Evolutionary conservation across 2,113 vertebrate genomes (phyloP).

Genomic region (Chionodraco myersi): DNA sequence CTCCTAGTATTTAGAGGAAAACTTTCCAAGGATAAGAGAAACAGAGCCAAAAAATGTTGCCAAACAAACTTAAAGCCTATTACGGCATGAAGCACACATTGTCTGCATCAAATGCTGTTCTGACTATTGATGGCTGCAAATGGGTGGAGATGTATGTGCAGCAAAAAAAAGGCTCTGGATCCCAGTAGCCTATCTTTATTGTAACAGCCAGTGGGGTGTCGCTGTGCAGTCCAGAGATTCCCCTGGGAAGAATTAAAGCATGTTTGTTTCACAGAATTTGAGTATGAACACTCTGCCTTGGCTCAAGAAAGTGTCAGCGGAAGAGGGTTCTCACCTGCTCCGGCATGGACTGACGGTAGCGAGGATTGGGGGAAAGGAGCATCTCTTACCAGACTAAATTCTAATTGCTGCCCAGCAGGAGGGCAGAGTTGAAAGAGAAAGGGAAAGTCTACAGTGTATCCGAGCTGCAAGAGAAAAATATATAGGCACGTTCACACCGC

Average conservation of each 20-base stretch:
- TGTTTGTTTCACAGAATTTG: slow-evolving; percentile 28
- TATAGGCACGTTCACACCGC: neutral
- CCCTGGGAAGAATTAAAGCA: slow-evolving; percentile 10
- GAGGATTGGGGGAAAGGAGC: neutral
- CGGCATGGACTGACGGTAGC: neutral
- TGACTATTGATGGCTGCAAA: slow-evolving; percentile 12
- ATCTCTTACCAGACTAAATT: slow-evolving; percentile 2
- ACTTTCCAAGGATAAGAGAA: slow-evolving; percentile 33
- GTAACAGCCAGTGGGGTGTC: slow-evolving; percentile 25
- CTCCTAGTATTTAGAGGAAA: slow-evolving; percentile 11
- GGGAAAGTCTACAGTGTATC: neutral
- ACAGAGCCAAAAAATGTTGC: slow-evolving; percentile 27
- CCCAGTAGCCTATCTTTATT: slow-evolving; percentile 16
- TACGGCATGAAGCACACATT: slow-evolving; percentile 7
- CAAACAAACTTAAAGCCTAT: slow-evolving; percentile 38
- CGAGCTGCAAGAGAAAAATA: neutral
- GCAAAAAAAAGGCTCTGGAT: neutral
- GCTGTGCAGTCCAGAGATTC: slow-evolving; percentile 12
- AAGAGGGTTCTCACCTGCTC: slow-evolving; percentile 12
- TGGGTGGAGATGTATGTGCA: slow-evolving; percentile 5
- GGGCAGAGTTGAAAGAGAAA: neutral
- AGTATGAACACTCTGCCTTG: slow-evolving; percentile 8
- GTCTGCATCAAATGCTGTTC: neutral
- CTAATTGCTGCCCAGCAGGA: neutral
- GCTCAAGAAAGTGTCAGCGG: slow-evolving; percentile 10